Base-by-base conservation (phyloP, 2,113 vertebrate genomes). In the Sorex araneus region DNA sequence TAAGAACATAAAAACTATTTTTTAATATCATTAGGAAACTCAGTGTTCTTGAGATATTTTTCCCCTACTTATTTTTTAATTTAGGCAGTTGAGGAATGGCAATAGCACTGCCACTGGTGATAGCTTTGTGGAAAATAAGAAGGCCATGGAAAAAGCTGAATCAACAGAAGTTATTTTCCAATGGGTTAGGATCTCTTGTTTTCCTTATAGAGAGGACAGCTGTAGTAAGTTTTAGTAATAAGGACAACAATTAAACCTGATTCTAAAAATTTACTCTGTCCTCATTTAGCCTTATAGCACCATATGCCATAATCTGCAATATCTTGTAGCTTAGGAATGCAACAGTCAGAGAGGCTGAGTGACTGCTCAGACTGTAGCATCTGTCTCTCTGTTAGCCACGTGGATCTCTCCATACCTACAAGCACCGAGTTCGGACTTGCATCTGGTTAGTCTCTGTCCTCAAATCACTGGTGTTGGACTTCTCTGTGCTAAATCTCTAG, bases 1-100 rank as follows among this genome's bases (percentile, higher is more conserved):
- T 43, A 32, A 90, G 90, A 69, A 69, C 23, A 47, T 57, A 80
- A 92, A 30, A 87, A 50, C 80, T 43, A 15, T 32, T 89, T 91
- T 77, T 69, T n/a, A n/a, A 67, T 81, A 3, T 73, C 84, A 32
- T 70, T 54, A 12, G 47, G 0, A 66, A 85, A n/a, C 43, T 91
- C 47, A 18, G 76, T 30, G 32, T 34, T 76, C 47, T 86, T 36
- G 18, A 4, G 15, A 2, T 2, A 70, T 21, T n/a, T 87, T 27
- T 89, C 57, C 21, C 36, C 15, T 54, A 50, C 19, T 54, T 8
- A 57, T 91, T 16, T 50, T 88, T 93, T 90, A 82, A 86, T 66
- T 78, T 93, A 50, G 40, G 8, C 1, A 32, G 12, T 4, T 30
- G 6, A 16, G 15, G 21, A 5, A 63, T 82, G n/a, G 9, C 2